A percentile compares a stretch with the other conserved stretches of the same genome.
Conservation (phyloP, 2,888 invertebrate genomes). For the Coelogynopora nodosa region DNA sequence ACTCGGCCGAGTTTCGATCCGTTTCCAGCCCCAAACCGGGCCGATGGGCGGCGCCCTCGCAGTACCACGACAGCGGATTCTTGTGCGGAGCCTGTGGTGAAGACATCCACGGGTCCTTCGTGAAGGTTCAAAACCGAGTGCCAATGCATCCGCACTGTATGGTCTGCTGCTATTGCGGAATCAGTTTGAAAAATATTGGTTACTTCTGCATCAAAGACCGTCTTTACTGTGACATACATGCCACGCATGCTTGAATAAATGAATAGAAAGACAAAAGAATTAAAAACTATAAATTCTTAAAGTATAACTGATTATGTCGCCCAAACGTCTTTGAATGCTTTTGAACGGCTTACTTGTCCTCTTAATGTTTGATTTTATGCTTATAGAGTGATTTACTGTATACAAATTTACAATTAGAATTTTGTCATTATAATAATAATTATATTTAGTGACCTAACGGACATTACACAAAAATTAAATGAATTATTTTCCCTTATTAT, state of each 20-base stretch:
- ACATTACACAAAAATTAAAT: too few relatives aligned
- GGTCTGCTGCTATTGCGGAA: slow-evolving; percentile 90
- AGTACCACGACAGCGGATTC: slow-evolving; percentile 52
- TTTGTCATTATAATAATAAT: too few relatives aligned
- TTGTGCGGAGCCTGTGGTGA: slow-evolving; percentile 89
- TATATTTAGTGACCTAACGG: too few relatives aligned
- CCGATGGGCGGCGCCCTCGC: slow-evolving; percentile 40
- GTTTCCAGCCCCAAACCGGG: slow-evolving; percentile 53
- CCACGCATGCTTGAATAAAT: slow-evolving; percentile 63
- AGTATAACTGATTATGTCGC: neutral
- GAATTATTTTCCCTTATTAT: neutral
- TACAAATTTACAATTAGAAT: too few relatives aligned
- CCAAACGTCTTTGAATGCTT: neutral
- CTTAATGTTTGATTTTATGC: too few relatives aligned
- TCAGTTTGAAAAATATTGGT: slow-evolving; percentile 69
- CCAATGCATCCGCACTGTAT: slow-evolving; percentile 94
- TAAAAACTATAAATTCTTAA: too few relatives aligned
- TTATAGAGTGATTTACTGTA: too few relatives aligned
- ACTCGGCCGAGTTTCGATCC: slow-evolving; percentile 53
- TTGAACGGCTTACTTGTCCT: too few relatives aligned
- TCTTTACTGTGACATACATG: slow-evolving; percentile 92
- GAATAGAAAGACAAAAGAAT: too few relatives aligned
- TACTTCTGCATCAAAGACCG: slow-evolving; percentile 93
- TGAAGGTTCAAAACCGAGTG: slow-evolving; percentile 85
- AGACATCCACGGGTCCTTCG: slow-evolving; percentile 93